These are phyloP conservation scores for Taeniopygia guttata DNA, from an alignment of 2,797 vertebrate genomes.

Conservation along the genomic window DNA sequence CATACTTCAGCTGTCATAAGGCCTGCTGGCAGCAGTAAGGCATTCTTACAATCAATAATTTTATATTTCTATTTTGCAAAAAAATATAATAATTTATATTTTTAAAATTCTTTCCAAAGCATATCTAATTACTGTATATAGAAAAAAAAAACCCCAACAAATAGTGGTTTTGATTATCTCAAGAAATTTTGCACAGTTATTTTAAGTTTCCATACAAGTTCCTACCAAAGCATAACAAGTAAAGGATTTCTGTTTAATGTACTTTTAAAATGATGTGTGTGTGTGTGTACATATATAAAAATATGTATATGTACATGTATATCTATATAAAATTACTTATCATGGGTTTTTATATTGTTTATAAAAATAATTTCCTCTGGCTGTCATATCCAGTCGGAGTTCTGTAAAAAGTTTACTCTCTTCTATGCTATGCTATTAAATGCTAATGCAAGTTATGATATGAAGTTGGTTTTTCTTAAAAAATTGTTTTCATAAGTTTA, in stretches of 20 bases:
- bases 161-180: neutral
- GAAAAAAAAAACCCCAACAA: neutral
- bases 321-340: no score
- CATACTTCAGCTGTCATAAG: neutral
- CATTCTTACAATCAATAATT: neutral
- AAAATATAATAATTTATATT: neutral
- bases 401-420: neutral
- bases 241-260: neutral
- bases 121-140: neutral
- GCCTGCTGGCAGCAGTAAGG: neutral
- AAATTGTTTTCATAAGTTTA: neutral
- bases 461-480: neutral
- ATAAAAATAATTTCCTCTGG: neutral
- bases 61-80: neutral
- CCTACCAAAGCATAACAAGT: neutral
- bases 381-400: neutral
- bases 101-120: neutral
- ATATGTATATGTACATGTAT: neutral
- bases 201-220: neutral
- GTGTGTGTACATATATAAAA: neutral
- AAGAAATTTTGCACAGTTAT: neutral
- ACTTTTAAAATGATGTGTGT: neutral
- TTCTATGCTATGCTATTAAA: neutral
- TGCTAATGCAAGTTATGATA: neutral
- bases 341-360: fast-evolving